Evolutionary conservation across 2,888 invertebrate genomes (phyloP), one percentile per base, ranked within the genome.

Genomic region (Drosophila atroscutellata): DNA sequence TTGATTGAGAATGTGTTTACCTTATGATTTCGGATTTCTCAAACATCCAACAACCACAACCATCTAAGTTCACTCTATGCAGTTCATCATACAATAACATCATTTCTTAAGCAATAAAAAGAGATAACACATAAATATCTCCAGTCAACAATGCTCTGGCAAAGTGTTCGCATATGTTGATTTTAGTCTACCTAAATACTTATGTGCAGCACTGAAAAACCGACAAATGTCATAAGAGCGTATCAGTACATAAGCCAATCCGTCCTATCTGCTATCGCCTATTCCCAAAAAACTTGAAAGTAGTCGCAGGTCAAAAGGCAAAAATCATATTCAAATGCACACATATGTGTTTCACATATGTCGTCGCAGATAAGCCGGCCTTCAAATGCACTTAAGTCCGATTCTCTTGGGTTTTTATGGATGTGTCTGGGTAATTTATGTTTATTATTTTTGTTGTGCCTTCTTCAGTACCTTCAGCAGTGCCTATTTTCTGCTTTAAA

Each of bases 401-500:
- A 24, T 47, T n/a, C 28, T 6, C 49, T 50, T 56, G 56, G 56
- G 55, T 37, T 45, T 45, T 24, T 28, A 18, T 39, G 30, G 34
- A 15, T 51, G 20, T 30, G 34, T 52, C 24, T 47, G 37, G 60
- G 60, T 70, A 71, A 49, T 42, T 45, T 42, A 37, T 51, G 49
- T 34, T 13, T 34, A 30, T 60, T 72, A 49, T 8, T n/a, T 8
- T 55, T 24, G 18, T 7, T 30, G 15, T 61, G 20, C 54, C 34
- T 61, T 1, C 28, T 45, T 8, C 20, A 15, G 20, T 45, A 24
- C 45, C 45, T 24, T 0, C 24, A n/a, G 37, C 7, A 26, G 15
- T 1, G 20, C 55, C 7, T 8, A 36, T 20, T 72, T 52, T 42
- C 9, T 24, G 13, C 60, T 64, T 52, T 75, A 77, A 71, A 75